Conservation (phyloP, 2,113 vertebrate genomes). For the Fulmarus glacialis region DNA sequence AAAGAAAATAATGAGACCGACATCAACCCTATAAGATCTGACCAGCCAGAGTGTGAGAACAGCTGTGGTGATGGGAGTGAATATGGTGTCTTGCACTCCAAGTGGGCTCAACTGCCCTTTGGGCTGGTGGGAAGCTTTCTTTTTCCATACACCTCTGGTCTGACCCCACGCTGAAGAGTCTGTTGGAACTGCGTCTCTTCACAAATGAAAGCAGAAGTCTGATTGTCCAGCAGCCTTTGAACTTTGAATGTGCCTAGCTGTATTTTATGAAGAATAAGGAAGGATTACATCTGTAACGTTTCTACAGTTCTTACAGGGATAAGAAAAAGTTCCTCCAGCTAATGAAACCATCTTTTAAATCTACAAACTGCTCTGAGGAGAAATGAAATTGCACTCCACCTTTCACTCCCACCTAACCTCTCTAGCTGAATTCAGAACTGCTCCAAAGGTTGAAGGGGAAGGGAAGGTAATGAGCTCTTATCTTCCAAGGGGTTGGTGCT, state of each 20-base stretch:
- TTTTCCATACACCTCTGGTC: neutral
- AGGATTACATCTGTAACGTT: neutral
- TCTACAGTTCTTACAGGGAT: neutral
- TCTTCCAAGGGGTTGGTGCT: neutral
- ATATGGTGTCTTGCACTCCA: neutral
- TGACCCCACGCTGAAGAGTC: neutral
- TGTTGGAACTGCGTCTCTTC: neutral
- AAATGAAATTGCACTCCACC: neutral
- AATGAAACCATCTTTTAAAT: neutral
- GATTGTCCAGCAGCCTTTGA: conserved; percentile 3
- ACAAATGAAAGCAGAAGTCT: neutral
- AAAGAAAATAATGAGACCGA: neutral
- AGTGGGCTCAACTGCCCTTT: neutral
- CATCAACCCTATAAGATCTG: neutral
- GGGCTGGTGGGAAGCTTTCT: neutral
- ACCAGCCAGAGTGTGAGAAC: neutral
- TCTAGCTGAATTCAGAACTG: neutral
- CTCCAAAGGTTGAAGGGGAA: neutral
- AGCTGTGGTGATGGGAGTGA: neutral
- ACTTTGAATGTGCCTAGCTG: neutral
- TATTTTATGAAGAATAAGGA: neutral
- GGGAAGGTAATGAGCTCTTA: neutral
- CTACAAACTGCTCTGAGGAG: neutral
- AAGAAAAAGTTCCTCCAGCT: neutral
- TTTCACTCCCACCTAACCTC: neutral